Conservation (phyloP, 1,140 invertebrate species). For the Aphidius gifuensis region DNA sequence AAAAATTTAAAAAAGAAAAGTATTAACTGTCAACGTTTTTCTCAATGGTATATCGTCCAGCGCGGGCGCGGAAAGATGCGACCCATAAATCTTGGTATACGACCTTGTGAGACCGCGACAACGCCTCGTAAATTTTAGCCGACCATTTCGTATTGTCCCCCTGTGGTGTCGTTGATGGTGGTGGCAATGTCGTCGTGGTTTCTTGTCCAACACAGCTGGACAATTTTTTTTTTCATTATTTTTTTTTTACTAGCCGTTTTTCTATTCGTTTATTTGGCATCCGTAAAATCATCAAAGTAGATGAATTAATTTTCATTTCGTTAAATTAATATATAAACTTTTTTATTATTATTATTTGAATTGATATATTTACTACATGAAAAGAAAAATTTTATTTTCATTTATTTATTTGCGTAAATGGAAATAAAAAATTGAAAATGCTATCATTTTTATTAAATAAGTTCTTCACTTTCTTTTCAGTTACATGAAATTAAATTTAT, state of each 20-base stretch:
- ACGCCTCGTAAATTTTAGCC: constrained; percentile 25
- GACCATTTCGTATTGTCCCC: constrained; percentile 16
- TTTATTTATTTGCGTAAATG: too few species aligned
- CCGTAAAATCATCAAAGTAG: too few species aligned
- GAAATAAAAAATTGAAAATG: too few species aligned
- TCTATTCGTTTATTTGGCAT: too few species aligned
- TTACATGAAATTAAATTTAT: too few species aligned
- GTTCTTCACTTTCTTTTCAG: too few species aligned
- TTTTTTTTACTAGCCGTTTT: background rate
- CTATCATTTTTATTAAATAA: too few species aligned
- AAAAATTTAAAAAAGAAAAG: background rate
- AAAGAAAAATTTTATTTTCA: too few species aligned
- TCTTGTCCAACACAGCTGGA: constrained; percentile 1
- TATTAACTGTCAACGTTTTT: constrained; percentile 5
- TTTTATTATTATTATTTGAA: too few species aligned
- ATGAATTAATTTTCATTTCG: too few species aligned
- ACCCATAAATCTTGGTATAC: constrained; percentile 27
- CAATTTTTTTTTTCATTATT: background rate
- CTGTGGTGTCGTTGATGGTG: constrained; percentile 3
- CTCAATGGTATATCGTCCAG: constrained; percentile 21
- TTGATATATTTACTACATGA: too few species aligned
- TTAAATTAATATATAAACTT: too few species aligned
- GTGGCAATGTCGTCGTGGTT: background rate
- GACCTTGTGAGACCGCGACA: constrained; percentile 25
- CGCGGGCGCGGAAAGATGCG: constrained; percentile 17